Conservation (phyloP, 2,113 vertebrate species). For the Pimephales promelas region DNA sequence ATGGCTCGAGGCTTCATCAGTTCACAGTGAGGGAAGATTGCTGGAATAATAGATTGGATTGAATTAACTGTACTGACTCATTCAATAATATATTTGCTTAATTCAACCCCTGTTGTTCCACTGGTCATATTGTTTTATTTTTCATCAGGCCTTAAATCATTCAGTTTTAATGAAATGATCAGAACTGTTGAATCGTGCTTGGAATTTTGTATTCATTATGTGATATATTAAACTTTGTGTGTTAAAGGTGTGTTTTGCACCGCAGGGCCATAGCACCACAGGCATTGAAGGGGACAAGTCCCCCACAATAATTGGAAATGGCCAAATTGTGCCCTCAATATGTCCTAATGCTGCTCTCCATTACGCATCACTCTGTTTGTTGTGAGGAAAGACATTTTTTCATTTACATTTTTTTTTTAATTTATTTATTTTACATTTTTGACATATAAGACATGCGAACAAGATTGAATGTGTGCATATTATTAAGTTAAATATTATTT, state of each 20-base stretch:
- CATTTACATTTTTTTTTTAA: no score
- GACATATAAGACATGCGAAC: no score
- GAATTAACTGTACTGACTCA: background rate
- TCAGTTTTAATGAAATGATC: background rate
- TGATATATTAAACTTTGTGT: background rate
- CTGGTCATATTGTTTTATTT: background rate
- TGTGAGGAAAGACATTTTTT: no score
- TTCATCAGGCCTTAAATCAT: background rate
- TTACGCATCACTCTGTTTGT: no score
- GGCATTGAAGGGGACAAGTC: no score
- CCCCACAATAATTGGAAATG: no score
- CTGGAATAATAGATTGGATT: background rate
- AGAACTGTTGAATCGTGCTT: background rate
- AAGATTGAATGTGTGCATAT: no score
- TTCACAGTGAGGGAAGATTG: background rate
- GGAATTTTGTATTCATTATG: background rate
- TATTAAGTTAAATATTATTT: no score
- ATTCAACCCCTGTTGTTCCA: background rate
- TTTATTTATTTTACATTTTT: no score
- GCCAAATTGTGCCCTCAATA: no score
- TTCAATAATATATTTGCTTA: background rate
- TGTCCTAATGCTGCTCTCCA: no score
- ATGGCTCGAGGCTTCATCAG: background rate
- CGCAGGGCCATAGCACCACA: no score
- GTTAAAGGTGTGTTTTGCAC: slow-evolving; percentile 3